These are phyloP conservation scores for Koerneria pararmatus DNA, from an alignment of 2,888 invertebrate genomes.

Conservation along the genomic window DNA sequence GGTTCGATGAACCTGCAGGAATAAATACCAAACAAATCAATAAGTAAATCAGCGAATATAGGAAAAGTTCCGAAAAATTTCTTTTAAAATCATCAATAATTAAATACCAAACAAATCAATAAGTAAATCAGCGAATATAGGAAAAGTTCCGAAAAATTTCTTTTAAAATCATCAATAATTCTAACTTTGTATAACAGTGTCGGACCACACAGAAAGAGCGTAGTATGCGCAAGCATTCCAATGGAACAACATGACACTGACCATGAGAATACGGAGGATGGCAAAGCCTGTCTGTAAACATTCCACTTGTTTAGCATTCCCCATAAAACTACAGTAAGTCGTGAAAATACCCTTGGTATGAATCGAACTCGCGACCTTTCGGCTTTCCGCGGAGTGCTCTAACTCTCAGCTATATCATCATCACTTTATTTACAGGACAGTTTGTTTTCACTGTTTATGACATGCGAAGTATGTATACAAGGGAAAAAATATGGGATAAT, in stretches of 20 bases:
- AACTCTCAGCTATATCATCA: neutral
- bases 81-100: neutral
- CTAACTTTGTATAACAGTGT: constrained; percentile 38
- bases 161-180: neutral
- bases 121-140: no score
- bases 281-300: constrained; percentile 4
- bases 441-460: no score
- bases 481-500: no score
- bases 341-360: no score
- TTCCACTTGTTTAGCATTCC: no score
- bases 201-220: constrained; percentile 31
- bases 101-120: no score
- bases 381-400: neutral
- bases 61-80: no score
- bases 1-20: no score
- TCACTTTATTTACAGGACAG: neutral
- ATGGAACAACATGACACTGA: constrained; percentile 45
- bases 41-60: no score
- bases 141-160: no score
- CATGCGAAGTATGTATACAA: neutral
- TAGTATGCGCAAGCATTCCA: constrained; percentile 48
- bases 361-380: neutral
- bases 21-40: no score
- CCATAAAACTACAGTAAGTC: no score
- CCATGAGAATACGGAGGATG: constrained; percentile 25